These are phyloP conservation scores for Eulemur albifrons DNA, from an alignment of 2,797 vertebrate species.

Conservation along the genomic window DNA sequence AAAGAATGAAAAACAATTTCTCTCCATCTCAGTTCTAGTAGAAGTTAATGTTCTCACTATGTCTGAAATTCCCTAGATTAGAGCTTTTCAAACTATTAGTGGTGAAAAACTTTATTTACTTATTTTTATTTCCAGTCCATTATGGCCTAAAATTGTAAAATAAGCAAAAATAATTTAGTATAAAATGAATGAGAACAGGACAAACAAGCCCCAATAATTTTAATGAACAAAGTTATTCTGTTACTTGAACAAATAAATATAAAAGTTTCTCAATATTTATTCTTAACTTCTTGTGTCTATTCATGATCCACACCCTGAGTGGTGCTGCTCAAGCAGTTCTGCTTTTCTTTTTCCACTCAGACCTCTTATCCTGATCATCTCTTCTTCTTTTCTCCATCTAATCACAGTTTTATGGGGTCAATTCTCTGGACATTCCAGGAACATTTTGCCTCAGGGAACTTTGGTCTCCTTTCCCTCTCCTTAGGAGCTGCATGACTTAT, in stretches of 20 bases:
- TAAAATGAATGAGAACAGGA: not conserved
- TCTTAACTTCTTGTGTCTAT: not conserved
- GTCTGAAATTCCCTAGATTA: not conserved
- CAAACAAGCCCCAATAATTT: not conserved
- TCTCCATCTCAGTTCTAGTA: not conserved
- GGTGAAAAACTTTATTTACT: not conserved
- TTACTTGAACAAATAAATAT: not conserved
- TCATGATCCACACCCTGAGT: no score
- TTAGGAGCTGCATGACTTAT: not conserved
- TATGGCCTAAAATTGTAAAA: not conserved
- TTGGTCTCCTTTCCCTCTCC: not conserved
- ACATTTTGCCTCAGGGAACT: not conserved
- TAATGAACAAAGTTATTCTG: not conserved
- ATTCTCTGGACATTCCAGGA: no score
- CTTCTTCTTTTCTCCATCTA: not conserved
- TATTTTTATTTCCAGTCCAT: not conserved
- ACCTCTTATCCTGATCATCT: no score
- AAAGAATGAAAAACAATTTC: not conserved
- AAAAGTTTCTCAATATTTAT: not conserved
- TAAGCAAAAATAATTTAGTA: not conserved
- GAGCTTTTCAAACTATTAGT: not conserved
- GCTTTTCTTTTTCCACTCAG: not conserved
- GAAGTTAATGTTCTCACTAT: not conserved
- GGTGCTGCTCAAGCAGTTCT: not conserved
- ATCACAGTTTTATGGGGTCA: not conserved